Base-by-base conservation (phyloP, 2,888 invertebrate genomes). In the Asteroscopus sphinx region DNA sequence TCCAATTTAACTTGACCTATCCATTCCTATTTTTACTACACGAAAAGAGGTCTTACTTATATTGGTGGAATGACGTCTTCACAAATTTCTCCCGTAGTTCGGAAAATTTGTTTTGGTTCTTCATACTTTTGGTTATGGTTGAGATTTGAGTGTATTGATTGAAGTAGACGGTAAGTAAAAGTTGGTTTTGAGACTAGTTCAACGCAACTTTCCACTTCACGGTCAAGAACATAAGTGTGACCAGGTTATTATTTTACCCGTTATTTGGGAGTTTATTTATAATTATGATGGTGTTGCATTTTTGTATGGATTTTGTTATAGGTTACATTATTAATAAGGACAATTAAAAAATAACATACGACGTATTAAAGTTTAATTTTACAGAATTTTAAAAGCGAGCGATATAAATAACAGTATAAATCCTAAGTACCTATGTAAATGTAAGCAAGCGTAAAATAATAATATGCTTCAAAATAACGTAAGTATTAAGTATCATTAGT, bases 151-250 rank as follows among this genome's bases (percentile, higher is more conserved):
- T 68, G 48, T 26, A 2, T 1, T 9, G 12, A 13, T 33, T 25
- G 12, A 0, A 41, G 36, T 46, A 45, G 37, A 51, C 25, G 37
- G 75, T 41, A 76, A 58, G 40, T 25, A 3, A 53, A 68, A 35
- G 51, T 63, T 73, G 76, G 70, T 81, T 69, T 69, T 60, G 65
- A 70, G 81, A 82, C 77, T 82, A 79, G 84, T 76, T 77, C 79
- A 83, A 82, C 77, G 79, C 84, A 85, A 85, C 87, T 92, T 89
- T 89, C 91, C 85, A 90, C 89, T 91, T 90, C 91, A 92, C 88
- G 92, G 93, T 91, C 92, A 93, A 92, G 92, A 87, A 79, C 87
- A 76, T 66, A 39, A 51, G 86, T 90, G 91, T 89, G 85, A 81
- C 87, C 71, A 85, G 79, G 21, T 46, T 59, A 28, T 40, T 1